Conservation (phyloP, 2,888 invertebrate genomes). For the Junonia oenone region DNA sequence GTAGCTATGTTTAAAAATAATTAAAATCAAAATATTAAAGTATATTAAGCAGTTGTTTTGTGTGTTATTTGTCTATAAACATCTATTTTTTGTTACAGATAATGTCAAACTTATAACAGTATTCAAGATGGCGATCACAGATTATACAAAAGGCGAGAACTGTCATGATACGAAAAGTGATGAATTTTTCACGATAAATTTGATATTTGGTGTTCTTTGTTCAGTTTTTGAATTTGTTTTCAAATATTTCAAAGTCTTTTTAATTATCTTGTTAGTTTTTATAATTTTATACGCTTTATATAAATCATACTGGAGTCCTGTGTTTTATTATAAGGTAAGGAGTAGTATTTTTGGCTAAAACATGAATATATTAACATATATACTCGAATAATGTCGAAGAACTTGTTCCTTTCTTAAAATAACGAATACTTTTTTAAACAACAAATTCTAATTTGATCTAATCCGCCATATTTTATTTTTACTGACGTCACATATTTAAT, state of each 20-base stretch:
- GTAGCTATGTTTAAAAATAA: no score
- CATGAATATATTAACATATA: no score
- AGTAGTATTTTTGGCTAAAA: no score
- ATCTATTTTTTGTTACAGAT: neutral
- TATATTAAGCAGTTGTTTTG: no score
- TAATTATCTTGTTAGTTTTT: conserved; percentile 36
- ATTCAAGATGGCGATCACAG: conserved; percentile 6
- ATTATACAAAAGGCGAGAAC: neutral
- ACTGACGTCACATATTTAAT: no score
- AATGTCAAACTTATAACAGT: neutral
- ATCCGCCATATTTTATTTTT: no score
- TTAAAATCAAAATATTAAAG: no score
- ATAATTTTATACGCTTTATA: conserved; percentile 41
- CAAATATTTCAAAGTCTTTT: conserved; percentile 34
- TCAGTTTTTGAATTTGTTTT: conserved; percentile 31
- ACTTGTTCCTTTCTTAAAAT: neutral
- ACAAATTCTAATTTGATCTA: no score
- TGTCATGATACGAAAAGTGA: conserved; percentile 2
- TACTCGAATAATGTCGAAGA: no score
- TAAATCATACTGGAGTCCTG: conserved; percentile 49
- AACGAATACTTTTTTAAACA: no score
- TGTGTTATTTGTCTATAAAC: no score
- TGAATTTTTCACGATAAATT: conserved; percentile 34
- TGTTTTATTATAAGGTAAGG: conserved; percentile 53
- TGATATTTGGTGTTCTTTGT: conserved; percentile 29